phyloP scores from a whole-genome alignment of 2,113 vertebrate species.

The Nothobranchius kuhntae region DNA sequence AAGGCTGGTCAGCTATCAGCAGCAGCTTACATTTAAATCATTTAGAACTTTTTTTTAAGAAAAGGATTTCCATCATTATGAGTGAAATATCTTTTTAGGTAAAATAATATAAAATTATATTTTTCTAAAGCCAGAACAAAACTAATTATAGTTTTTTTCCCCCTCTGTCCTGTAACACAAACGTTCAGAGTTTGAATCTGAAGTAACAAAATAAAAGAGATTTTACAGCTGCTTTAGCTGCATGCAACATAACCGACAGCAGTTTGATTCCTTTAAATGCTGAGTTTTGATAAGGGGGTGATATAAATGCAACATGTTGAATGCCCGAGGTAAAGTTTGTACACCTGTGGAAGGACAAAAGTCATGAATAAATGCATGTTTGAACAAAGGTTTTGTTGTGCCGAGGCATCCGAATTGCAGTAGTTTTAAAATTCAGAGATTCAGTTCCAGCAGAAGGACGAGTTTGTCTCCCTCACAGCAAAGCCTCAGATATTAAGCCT shows the following conservation, averaged over 20 bases:
- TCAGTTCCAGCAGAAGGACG: slow-evolving; percentile 44
- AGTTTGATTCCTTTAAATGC: slow-evolving; percentile 54
- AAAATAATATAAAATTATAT: too few species aligned
- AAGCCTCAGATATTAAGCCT: slow-evolving; percentile 25
- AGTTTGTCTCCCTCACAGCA: slow-evolving; percentile 44
- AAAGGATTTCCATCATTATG: too few species aligned
- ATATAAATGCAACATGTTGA: slow-evolving; percentile 31
- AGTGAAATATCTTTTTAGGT: too few species aligned
- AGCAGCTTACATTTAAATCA: too few species aligned
- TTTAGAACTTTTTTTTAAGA: too few species aligned
- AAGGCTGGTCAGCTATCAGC: too few species aligned
- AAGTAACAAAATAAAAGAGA: slow-evolving; percentile 14
- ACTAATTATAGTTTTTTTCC: too few species aligned
- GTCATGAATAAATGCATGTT: slow-evolving; percentile 61
- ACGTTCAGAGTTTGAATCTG: slow-evolving; percentile 40
- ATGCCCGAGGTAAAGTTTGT: slow-evolving; percentile 41
- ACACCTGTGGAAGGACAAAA: slow-evolving; percentile 29
- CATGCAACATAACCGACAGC: neutral
- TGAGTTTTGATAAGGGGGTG: slow-evolving; percentile 42
- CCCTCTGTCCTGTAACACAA: too few species aligned
- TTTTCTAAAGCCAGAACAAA: too few species aligned
- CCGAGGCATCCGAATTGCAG: slow-evolving; percentile 11
- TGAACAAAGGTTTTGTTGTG: slow-evolving; percentile 43
- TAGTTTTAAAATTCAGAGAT: slow-evolving; percentile 50
- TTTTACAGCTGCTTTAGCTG: neutral